Evolutionary conservation across 2,888 invertebrate species (phyloP), one percentile per base, ranked within the genome.

Genomic region (Phymatocera aterrima): DNA sequence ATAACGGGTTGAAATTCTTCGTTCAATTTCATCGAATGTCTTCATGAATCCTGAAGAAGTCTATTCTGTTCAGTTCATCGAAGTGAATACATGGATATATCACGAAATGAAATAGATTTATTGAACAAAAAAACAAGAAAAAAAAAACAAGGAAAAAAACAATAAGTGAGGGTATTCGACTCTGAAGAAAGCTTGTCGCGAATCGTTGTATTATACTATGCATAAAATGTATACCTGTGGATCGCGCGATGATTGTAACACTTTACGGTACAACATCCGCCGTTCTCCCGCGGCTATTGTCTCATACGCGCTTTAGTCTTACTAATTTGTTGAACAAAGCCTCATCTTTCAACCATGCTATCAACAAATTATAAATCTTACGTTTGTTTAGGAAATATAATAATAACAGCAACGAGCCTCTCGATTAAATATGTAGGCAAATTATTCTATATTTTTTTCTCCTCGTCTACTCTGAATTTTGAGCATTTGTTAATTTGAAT

Each of bases 371-470:
- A 77, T 78, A 61, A 77, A 78, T 5, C 78, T 68, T 12, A 75
- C 75, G 79, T 43, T 79, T 81, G 6, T 80, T 81, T 28, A 80
- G 78, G 61, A 83, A 82, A 57, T 61, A 28, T 28, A 5, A 12
- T 31, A 54, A 3, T 8, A 18, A 54, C 15, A 18, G n/a, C 68
- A 28, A 28, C 15, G n/a, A 68, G 46, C 48, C 48, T 28, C 72
- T 28, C 46, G 10, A 15, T 68, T n/a, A 40, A n/a, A 68, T 65
- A 21, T 24, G 6, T n/a, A 40, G 21, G 6, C 43, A 24, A 0
- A 5, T 65, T 21, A 4, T 1, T 40, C 43, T 6, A 65, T 43
- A 8, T 18, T 21, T 57, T 57, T n/a, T n/a, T n/a, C n/a, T n/a
- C n/a, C n/a, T n/a, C n/a, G n/a, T n/a, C n/a, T n/a, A n/a, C n/a